Percentiles rank a stretch among this genome's conserved stretches.
Evolutionary conservation across 1,140 invertebrate species (phyloP).

Genomic region (Cydia pomonella): DNA sequence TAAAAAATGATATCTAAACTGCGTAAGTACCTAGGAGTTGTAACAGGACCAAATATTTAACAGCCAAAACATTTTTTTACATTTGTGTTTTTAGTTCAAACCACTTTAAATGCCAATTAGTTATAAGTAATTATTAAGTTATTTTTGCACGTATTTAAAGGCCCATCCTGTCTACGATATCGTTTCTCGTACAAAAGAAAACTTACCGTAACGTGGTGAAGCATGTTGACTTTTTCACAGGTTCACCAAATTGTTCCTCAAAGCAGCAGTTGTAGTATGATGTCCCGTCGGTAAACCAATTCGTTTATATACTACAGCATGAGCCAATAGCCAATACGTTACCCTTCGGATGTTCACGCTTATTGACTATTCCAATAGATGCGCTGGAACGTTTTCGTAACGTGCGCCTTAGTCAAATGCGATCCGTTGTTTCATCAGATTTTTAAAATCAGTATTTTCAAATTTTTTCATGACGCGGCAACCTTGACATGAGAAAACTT

Average conservation of each 20-base stretch:
- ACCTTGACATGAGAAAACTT: too few relatives aligned
- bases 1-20: too few relatives aligned
- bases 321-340: constrained; percentile 53
- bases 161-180: too few relatives aligned
- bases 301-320: constrained; percentile 37
- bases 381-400: constrained; percentile 61
- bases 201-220: constrained; percentile 65
- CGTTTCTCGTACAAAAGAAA: background rate
- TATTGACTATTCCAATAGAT: constrained; percentile 65
- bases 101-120: too few relatives aligned
- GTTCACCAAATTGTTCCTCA: background rate
- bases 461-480: too few relatives aligned
- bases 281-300: constrained; percentile 32
- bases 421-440: constrained; percentile 46
- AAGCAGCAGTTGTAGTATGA: constrained; percentile 18
- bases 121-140: too few relatives aligned
- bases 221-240: constrained; percentile 50
- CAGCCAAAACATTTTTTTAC: too few relatives aligned
- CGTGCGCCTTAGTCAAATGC: constrained; percentile 43
- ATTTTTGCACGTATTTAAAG: too few relatives aligned
- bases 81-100: too few relatives aligned
- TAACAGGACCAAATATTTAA: too few relatives aligned
- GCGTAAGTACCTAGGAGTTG: too few relatives aligned
- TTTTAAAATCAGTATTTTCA: constrained; percentile 9
- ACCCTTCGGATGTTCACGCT: constrained; percentile 69